Evolutionary conservation across 2,797 vertebrate species (phyloP).

Genomic region (Pseudochirops cupreus): DNA sequence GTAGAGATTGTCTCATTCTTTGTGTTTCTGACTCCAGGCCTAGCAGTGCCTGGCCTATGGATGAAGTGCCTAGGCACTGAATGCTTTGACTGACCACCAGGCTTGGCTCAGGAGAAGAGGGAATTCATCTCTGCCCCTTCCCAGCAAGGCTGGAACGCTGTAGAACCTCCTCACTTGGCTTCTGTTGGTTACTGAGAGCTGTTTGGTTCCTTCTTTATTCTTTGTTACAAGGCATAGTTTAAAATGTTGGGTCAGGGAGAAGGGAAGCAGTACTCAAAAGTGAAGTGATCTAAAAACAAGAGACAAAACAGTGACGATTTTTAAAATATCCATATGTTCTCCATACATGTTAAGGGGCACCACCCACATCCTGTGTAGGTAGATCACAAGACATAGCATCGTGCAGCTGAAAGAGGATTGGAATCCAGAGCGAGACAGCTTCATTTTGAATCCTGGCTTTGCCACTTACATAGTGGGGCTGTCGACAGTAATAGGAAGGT

Average conservation of each 20-base stretch:
- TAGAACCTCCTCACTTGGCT: background rate
- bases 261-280: background rate
- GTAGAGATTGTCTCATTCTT: background rate
- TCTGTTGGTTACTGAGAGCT: background rate
- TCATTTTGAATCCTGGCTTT: background rate
- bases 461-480: background rate
- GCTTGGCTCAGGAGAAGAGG: background rate
- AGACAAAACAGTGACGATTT: background rate
- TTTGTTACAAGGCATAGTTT: background rate
- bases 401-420: background rate
- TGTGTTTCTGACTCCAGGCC: background rate
- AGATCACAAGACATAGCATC: background rate
- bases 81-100: background rate
- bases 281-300: background rate
- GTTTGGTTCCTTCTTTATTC: background rate
- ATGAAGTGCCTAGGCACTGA: too few relatives aligned
- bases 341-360: background rate
- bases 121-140: background rate
- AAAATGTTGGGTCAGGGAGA: background rate
- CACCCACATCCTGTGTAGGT: background rate
- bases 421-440: background rate
- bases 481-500: background rate
- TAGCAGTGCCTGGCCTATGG: too few relatives aligned
- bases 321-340: background rate
- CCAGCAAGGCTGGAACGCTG: background rate